phyloP scores from a whole-genome alignment of 2,113 vertebrate genomes.

The Strix aluco region DNA sequence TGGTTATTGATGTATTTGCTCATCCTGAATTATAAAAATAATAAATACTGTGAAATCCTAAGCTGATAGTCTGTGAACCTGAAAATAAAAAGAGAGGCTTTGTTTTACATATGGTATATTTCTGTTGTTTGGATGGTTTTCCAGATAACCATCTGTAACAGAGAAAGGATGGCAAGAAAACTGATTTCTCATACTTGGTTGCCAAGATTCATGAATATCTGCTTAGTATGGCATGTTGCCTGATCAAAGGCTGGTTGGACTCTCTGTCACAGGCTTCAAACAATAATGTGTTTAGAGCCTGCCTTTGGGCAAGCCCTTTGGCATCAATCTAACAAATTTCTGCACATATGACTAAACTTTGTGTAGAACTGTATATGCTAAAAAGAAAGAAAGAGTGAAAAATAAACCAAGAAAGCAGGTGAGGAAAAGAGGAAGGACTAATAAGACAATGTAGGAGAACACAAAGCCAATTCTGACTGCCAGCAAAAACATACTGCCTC shows the following conservation, averaged over 20 bases:
- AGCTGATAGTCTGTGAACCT: constrained; percentile 6
- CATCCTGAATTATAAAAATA: constrained; percentile 24
- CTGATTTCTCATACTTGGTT: constrained; percentile 30
- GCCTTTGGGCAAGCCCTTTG: constrained; percentile 43
- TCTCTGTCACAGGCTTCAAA: constrained; percentile 37
- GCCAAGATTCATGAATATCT: constrained; percentile 65
- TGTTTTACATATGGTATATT: constrained; percentile 57
- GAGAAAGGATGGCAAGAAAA: constrained; percentile 48
- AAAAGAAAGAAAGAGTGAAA: neutral
- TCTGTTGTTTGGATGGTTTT: constrained; percentile 55
- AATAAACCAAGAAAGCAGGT: neutral
- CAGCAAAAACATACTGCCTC: neutral
- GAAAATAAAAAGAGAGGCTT: constrained; percentile 24
- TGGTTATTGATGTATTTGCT: neutral
- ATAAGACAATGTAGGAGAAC: neutral
- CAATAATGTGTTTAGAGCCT: constrained; percentile 47
- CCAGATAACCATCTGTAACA: constrained; percentile 61
- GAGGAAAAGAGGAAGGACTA: neutral
- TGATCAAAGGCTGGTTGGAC: constrained; percentile 42
- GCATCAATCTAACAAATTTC: neutral
- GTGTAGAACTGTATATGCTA: neutral
- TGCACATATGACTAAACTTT: neutral
- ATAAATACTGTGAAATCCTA: neutral
- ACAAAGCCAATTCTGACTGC: neutral
- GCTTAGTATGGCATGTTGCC: constrained; percentile 48